Conservation (phyloP, 2,888 invertebrate species). For the Teinopalpus imperialis region DNA sequence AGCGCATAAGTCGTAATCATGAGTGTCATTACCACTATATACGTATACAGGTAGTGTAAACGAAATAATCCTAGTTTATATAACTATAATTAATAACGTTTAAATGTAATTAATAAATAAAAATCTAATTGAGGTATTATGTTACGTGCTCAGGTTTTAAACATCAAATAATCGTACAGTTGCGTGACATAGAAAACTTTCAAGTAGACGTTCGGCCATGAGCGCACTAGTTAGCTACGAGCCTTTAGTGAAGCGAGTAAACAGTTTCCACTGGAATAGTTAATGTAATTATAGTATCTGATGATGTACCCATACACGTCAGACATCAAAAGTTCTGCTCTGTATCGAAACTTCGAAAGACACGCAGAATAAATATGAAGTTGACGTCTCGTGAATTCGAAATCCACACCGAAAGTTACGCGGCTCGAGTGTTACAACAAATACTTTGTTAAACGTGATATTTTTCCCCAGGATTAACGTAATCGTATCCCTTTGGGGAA, state of each 20-base stretch:
- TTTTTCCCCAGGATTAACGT: conserved; percentile 22
- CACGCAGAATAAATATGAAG: conserved; percentile 23
- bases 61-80: conserved; percentile 2
- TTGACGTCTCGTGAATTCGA: conserved; percentile 24
- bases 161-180: conserved; percentile 10
- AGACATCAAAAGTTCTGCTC: conserved; percentile 19
- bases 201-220: conserved; percentile 14
- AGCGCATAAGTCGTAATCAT: conserved; percentile 9
- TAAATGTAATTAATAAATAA: not conserved
- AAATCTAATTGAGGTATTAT: conserved; percentile 18
- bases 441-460: conserved; percentile 25
- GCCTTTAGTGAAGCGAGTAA: conserved; percentile 1
- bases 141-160: not conserved
- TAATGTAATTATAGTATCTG: conserved; percentile 1
- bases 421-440: conserved; percentile 12
- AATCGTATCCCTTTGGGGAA: conserved; percentile 23
- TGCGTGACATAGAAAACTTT: conserved; percentile 22
- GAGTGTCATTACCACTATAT: conserved; percentile 1
- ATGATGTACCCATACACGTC: conserved; percentile 3
- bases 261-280: conserved; percentile 8
- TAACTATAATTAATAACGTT: not conserved
- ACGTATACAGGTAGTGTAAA: not conserved
- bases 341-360: conserved; percentile 19
- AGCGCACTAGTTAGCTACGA: conserved; percentile 8
- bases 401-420: conserved; percentile 18